A percentile compares a stretch with the other conserved stretches of the same genome.
phyloP scores from a whole-genome alignment of 2,888 invertebrate species.

The Nymphalis c-album region DNA sequence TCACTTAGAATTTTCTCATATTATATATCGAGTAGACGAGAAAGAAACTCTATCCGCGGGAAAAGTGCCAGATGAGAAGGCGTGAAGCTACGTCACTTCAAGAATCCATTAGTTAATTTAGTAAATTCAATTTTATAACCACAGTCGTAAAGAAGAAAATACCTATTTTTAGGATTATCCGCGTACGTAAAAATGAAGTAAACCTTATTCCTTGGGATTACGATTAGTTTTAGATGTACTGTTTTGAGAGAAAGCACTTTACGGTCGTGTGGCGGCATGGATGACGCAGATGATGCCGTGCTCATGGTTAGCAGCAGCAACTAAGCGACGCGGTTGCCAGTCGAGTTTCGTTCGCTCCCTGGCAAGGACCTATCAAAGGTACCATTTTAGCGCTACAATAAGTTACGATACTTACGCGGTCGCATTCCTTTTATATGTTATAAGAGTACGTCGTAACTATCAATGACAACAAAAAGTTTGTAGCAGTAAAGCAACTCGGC shows the following conservation, averaged over 20 bases:
- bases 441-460: slow-evolving; percentile 35
- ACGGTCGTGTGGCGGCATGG: slow-evolving; percentile 67
- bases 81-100: slow-evolving; percentile 64
- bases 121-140: slow-evolving; percentile 52
- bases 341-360: slow-evolving; percentile 62
- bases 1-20: slow-evolving; percentile 56
- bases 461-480: slow-evolving; percentile 56
- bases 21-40: slow-evolving; percentile 59
- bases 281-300: slow-evolving; percentile 75
- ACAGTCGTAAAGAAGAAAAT: slow-evolving; percentile 55
- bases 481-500: slow-evolving; percentile 39
- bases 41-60: slow-evolving; percentile 69
- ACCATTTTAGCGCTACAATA: slow-evolving; percentile 36
- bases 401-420: slow-evolving; percentile 44
- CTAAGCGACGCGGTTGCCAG: slow-evolving; percentile 48
- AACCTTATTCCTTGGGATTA: slow-evolving; percentile 57
- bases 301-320: slow-evolving; percentile 50
- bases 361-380: slow-evolving; percentile 52
- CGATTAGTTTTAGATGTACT: slow-evolving; percentile 51
- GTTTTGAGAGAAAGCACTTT: slow-evolving; percentile 77
- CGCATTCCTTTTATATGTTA: slow-evolving; percentile 47
- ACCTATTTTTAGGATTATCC: slow-evolving; percentile 32
- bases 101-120: slow-evolving; percentile 36
- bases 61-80: slow-evolving; percentile 69
- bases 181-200: slow-evolving; percentile 41